Percentiles rank a stretch among this genome's conserved stretches.
Conservation (phyloP, 2,797 vertebrate genomes). For the Acanthurus tractus region DNA sequence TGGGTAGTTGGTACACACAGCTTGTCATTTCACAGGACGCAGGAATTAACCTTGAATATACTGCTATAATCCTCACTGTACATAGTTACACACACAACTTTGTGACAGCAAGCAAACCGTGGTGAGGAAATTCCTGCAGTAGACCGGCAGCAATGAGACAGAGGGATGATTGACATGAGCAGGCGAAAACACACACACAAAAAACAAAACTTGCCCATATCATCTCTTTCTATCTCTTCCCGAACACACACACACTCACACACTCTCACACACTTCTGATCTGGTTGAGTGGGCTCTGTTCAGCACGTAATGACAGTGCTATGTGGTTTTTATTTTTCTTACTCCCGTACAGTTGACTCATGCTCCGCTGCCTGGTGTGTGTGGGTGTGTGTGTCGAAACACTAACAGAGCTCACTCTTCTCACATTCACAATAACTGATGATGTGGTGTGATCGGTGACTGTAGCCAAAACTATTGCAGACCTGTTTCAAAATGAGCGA, state of each 20-base stretch:
- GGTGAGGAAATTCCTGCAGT: slow-evolving; percentile 54
- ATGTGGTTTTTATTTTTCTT: slow-evolving; percentile 76
- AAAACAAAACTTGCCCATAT: slow-evolving; percentile 42
- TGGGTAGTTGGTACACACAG: slow-evolving; percentile 8
- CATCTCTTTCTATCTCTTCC: slow-evolving; percentile 20
- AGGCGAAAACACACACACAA: slow-evolving; percentile 53
- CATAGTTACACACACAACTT: slow-evolving; percentile 36
- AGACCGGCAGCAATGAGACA: slow-evolving; percentile 34
- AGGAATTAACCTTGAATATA: slow-evolving; percentile 41
- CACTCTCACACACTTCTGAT: slow-evolving; percentile 47
- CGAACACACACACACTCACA: slow-evolving; percentile 11
- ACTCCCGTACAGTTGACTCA: slow-evolving; percentile 74
- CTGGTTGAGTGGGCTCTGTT: slow-evolving; percentile 70
- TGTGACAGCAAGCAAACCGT: slow-evolving; percentile 50
- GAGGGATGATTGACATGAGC: slow-evolving; percentile 64
- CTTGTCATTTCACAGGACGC: slow-evolving; percentile 46
- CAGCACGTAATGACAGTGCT: slow-evolving; percentile 72
- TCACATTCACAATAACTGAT: slow-evolving; percentile 72
- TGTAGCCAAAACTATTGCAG: slow-evolving; percentile 75
- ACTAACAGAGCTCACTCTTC: slow-evolving; percentile 70
- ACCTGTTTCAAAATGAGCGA: slow-evolving; percentile 73
- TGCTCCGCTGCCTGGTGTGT: slow-evolving; percentile 47
- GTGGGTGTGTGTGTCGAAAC: slow-evolving; percentile 53
- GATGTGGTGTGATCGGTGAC: slow-evolving; percentile 75
- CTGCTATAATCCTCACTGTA: slow-evolving; percentile 50